A percentile compares a stretch with the other conserved stretches of the same genome.
phyloP scores from a whole-genome alignment of 35 echinoderm and acorn worm genomes.

The Hemicentrotus pulcherrimus region DNA sequence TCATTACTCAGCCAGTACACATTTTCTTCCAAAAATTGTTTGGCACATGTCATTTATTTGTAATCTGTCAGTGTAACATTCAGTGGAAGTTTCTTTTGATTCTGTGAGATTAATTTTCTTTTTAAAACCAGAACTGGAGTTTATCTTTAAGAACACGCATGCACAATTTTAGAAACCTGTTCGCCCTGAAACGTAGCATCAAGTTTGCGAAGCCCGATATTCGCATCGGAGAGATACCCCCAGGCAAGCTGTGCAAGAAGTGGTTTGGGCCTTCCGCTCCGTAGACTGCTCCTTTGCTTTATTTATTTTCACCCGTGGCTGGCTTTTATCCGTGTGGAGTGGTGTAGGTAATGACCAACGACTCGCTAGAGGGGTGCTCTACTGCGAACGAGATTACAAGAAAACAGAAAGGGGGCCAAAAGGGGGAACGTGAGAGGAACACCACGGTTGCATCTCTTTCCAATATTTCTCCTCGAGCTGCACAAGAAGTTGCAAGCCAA shows the following conservation, averaged over 20 bases:
- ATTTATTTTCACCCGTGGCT: conserved; percentile 9
- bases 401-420: background rate
- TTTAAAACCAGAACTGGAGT: too few relatives aligned
- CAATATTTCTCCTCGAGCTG: background rate
- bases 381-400: background rate
- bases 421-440: background rate
- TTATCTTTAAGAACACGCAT: background rate
- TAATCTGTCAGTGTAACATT: too few relatives aligned
- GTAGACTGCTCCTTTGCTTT: background rate
- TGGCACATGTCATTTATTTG: too few relatives aligned
- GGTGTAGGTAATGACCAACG: conserved; percentile 7
- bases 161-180: background rate
- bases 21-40: too few relatives aligned
- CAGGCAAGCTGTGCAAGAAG: background rate
- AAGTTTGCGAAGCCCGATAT: background rate
- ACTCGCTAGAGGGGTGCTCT: background rate
- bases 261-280: background rate
- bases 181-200: background rate
- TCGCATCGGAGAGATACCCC: background rate
- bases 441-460: background rate
- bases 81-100: too few relatives aligned
- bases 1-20: too few relatives aligned
- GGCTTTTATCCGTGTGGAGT: background rate
- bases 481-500: background rate
- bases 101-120: too few relatives aligned